Percentiles rank a stretch among this genome's conserved stretches.
phyloP scores from a whole-genome alignment of 2,113 vertebrate species.

The Dromiciops gliroides region DNA sequence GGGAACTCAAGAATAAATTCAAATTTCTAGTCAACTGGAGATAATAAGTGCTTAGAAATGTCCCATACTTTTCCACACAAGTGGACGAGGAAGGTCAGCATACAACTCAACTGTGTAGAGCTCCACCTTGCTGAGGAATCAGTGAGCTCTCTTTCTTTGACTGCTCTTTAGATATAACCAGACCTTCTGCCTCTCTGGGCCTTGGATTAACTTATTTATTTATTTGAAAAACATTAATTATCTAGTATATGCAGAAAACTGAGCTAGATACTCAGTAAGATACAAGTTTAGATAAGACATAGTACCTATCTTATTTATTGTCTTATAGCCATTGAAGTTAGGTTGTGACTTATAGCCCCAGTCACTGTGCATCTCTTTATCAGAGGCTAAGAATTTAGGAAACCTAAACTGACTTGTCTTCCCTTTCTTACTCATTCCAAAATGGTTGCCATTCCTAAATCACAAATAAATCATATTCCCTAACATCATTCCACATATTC shows the following conservation, averaged over 20 bases:
- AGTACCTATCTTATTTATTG: not conserved
- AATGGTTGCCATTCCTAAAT: not conserved
- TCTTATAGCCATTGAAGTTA: not conserved
- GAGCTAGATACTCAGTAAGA: not conserved
- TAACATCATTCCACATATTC: not conserved
- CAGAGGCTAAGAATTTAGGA: slow-evolving; percentile 8
- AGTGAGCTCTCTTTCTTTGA: not conserved
- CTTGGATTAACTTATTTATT: not conserved
- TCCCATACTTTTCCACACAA: not conserved
- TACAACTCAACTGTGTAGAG: not conserved
- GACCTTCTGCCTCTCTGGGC: not conserved
- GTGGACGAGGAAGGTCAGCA: not conserved
- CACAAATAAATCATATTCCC: not conserved
- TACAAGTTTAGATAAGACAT: not conserved
- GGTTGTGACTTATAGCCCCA: not conserved
- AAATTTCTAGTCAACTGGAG: not conserved
- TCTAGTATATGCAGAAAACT: not conserved
- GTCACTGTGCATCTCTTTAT: not conserved
- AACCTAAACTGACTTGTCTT: too few relatives aligned
- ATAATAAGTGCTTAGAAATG: not conserved
- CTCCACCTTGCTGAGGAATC: not conserved
- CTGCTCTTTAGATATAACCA: not conserved
- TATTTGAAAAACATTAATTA: not conserved
- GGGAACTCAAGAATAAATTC: not conserved
- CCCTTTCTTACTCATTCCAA: not conserved